phyloP scores from a whole-genome alignment of 2,888 invertebrate genomes.

The Amphipoea lucens region DNA sequence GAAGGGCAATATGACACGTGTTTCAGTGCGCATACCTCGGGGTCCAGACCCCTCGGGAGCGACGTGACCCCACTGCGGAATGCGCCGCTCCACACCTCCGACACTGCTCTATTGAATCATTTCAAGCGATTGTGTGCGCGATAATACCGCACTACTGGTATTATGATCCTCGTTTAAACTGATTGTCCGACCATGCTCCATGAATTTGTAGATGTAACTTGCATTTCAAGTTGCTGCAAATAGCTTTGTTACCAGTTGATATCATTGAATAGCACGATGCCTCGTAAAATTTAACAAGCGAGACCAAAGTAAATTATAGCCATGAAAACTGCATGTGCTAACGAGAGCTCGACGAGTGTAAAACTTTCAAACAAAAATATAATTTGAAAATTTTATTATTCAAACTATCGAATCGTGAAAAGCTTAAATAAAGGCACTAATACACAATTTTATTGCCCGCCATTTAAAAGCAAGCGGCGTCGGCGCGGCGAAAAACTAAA shows the following conservation, averaged over 20 bases:
- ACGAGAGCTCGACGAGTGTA: conserved; percentile 54
- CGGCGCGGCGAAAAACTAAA: conserved; percentile 77
- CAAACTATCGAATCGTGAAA: conserved; percentile 67
- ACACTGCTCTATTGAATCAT: conserved; percentile 80
- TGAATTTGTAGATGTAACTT: conserved; percentile 48
- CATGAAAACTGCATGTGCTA: conserved; percentile 32
- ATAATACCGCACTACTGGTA: conserved; percentile 63
- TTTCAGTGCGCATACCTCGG: conserved; percentile 66
- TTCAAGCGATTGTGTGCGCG: conserved; percentile 74
- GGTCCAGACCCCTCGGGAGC: conserved; percentile 62
- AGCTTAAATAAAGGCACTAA: conserved; percentile 70
- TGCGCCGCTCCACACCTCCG: conserved; percentile 63
- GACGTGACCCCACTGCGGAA: conserved; percentile 76
- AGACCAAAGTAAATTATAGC: conserved; percentile 17
- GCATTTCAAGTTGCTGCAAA: conserved; percentile 46
- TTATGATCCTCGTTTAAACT: conserved; percentile 64
- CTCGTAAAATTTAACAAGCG: conserved; percentile 15
- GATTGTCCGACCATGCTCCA: conserved; percentile 61
- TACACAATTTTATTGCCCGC: conserved; percentile 73
- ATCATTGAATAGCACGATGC: conserved; percentile 12
- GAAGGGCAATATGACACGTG: conserved; percentile 70
- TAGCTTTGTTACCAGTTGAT: conserved; percentile 13
- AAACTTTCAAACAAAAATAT: conserved; percentile 51
- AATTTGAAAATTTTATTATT: conserved; percentile 54
- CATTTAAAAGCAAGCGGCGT: conserved; percentile 73